Base-by-base conservation (phyloP, 2,797 vertebrate species). In the Menidia menidia region DNA sequence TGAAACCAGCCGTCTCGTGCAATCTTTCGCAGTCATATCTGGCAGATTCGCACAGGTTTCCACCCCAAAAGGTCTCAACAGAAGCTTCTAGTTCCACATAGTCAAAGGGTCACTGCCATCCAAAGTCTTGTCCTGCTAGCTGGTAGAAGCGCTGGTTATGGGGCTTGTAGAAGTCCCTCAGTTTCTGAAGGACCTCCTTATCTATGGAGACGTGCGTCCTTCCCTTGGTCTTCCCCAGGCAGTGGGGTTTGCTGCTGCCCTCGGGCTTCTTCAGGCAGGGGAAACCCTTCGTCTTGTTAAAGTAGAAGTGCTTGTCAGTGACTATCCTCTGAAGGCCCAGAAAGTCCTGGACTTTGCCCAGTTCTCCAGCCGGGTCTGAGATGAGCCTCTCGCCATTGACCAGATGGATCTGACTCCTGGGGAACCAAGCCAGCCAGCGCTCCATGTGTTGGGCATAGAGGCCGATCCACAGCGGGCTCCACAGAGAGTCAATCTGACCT, bases 271-370 rank as follows among this genome's bases (percentile, higher is more conserved):
- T 95, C 75, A 95, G 81, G 81, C 95, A 95, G 10, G 95, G 95
- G 83, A 95, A 95, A 47, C 95, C 95, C 76, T 95, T 95, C 0
- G 94, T 95, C 80, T 95, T 94, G 88, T 95, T 95, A 75, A 95
- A 95, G 88, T 95, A 95, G 84, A 95, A 95, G 80, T 95, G 94
- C 74, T 95, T 95, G 88, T 95, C 94, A 0, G 94, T 95, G 68
- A 95, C 87, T 44, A 95, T 95, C 77, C 93, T 91, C 90, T 95
- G 93, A 56, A 95, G 90, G 43, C 95, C 94, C 55, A 95, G 87
- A 60, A 95, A 95, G 90, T 95, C 94, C 88, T 95, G 95, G 71
- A 95, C 94, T 33, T 90, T 92, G 31, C 92, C 92, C 72, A 95
- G 87, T 77, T 95, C 95, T 16, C 93, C 92, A 0, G 94, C 94